These are phyloP conservation scores for Pseudomyrmex dendroicus DNA, from an alignment of 1,140 invertebrate species.

Conservation along the genomic window DNA sequence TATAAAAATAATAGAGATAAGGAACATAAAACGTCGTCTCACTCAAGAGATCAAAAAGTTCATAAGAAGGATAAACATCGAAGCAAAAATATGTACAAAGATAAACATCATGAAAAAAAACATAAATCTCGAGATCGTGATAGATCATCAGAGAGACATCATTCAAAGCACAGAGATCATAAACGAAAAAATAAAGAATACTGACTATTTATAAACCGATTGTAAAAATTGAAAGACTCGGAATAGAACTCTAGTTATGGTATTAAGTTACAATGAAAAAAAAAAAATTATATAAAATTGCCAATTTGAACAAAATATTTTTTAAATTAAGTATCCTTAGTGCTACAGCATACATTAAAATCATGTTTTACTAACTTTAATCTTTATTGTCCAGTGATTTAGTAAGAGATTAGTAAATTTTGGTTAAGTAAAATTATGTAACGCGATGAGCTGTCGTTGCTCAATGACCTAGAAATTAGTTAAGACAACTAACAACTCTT, in stretches of 20 bases:
- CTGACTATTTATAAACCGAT: conserved; percentile 12
- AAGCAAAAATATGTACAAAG: conserved; percentile 32
- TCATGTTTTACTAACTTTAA: no score
- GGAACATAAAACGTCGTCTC: conserved; percentile 48
- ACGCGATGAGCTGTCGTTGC: no score
- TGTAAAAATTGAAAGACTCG: not conserved
- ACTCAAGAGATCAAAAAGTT: conserved; percentile 58
- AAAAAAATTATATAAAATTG: no score
- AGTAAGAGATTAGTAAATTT: no score
- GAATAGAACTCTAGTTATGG: not conserved
- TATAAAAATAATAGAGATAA: conserved; percentile 1
- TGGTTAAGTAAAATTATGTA: no score
- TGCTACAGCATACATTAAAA: no score
- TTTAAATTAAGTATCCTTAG: no score
- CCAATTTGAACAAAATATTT: no score
- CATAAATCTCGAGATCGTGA: conserved; percentile 50
- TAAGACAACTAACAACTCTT: no score
- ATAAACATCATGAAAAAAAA: conserved; percentile 38
- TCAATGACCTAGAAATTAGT: no score
- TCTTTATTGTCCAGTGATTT: no score
- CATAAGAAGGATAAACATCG: conserved; percentile 45
- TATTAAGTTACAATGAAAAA: not conserved
- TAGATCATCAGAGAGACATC: conserved; percentile 23
- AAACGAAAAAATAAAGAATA: conserved; percentile 36
- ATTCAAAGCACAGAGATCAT: conserved; percentile 43